Conservation (phyloP, 1,140 invertebrate species). For the Branchinecta lynchi region DNA sequence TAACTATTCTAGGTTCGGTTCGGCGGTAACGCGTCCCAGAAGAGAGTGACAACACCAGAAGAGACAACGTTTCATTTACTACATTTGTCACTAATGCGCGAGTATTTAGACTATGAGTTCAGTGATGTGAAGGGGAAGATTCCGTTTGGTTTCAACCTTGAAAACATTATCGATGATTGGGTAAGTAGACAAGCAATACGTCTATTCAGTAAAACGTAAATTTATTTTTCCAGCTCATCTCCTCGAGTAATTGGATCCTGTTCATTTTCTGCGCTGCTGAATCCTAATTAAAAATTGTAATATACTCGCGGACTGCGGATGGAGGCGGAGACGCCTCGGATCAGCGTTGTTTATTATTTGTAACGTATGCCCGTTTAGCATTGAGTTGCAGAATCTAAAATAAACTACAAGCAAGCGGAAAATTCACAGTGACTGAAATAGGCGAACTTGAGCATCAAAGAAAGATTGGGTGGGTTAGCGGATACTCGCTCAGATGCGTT, state of each 20-base stretch:
- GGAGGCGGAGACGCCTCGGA: no score
- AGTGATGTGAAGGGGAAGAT: constrained; percentile 47
- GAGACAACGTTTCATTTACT: constrained; percentile 83
- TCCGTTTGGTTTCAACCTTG: constrained; percentile 58
- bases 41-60: constrained; percentile 45
- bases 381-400: no score
- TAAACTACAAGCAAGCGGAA: no score
- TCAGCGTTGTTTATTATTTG: no score
- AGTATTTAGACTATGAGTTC: constrained; percentile 89
- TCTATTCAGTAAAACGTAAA: no score
- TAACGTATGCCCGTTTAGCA: no score
- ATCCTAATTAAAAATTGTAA: background rate
- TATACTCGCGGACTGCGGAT: background rate
- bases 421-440: no score
- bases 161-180: constrained; percentile 59
- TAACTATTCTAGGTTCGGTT: constrained; percentile 26
- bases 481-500: no score
- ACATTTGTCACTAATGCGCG: constrained; percentile 75
- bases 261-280: constrained; percentile 4
- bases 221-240: no score
- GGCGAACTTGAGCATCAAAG: no score
- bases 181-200: constrained; percentile 25
- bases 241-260: background rate
- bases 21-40: constrained; percentile 22
- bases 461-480: no score